Conservation (phyloP, 2,888 invertebrate genomes). For the Acrocera orbiculus region DNA sequence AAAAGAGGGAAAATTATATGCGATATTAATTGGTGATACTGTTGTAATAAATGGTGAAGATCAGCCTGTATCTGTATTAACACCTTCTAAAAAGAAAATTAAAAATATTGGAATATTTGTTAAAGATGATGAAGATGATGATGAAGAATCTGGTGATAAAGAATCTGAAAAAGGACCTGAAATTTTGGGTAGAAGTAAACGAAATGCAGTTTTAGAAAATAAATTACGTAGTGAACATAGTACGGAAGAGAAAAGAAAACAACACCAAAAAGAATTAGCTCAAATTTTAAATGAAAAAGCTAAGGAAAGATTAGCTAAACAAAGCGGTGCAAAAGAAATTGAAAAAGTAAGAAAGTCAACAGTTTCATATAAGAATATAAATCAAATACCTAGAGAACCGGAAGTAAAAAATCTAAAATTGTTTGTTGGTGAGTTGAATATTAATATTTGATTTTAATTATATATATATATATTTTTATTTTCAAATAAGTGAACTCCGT, state of each 20-base stretch:
- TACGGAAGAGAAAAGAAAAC: constrained; percentile 91
- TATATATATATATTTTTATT: too few species aligned
- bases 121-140: constrained; percentile 75
- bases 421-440: constrained; percentile 73
- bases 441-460: constrained; percentile 1
- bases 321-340: constrained; percentile 66
- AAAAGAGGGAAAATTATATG: constrained; percentile 76
- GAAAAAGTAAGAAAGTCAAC: constrained; percentile 87
- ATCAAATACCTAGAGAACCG: constrained; percentile 82
- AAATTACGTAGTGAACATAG: constrained; percentile 88
- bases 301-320: constrained; percentile 75
- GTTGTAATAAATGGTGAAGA: constrained; percentile 85
- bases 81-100: constrained; percentile 83
- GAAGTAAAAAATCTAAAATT: constrained; percentile 88
- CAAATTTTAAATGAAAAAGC: constrained; percentile 83
- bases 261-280: constrained; percentile 91
- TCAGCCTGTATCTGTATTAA: constrained; percentile 70
- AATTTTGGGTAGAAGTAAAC: constrained; percentile 44
- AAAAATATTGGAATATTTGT: constrained; percentile 92
- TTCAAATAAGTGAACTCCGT: too few species aligned
- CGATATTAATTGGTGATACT: constrained; percentile 92
- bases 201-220: constrained; percentile 83
- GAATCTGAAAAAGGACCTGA: constrained; percentile 42
- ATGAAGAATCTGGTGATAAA: constrained; percentile 60
- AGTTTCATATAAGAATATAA: constrained; percentile 81